Percentiles rank a stretch among this genome's conserved stretches.
These are phyloP conservation scores for Anastrepha ludens DNA, from an alignment of 1,140 invertebrate genomes.

Conservation along the genomic window DNA sequence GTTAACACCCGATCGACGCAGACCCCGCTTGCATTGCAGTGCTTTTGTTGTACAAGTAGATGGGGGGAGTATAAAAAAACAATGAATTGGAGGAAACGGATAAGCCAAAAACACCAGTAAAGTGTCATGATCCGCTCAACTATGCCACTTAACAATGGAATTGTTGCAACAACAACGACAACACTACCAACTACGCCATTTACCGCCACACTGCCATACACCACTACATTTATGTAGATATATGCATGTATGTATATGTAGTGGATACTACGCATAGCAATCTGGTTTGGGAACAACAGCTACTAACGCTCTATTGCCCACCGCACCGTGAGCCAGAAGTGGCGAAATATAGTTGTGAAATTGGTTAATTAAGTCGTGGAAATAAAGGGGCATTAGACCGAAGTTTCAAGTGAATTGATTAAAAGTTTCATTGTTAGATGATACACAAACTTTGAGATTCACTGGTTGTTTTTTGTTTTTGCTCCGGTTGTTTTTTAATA, in stretches of 20 bases:
- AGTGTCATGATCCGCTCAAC: constrained; percentile 47
- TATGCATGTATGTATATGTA: too few relatives aligned
- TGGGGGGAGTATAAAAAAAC: not conserved
- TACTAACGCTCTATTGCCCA: not conserved
- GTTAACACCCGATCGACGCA: not conserved
- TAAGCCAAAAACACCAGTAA: not conserved
- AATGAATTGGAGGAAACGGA: not conserved
- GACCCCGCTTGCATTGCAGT: not conserved
- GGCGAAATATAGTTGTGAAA: too few relatives aligned
- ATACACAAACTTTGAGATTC: too few relatives aligned
- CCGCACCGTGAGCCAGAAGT: too few relatives aligned
- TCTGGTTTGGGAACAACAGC: not conserved
- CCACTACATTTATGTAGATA: not conserved
- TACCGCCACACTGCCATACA: not conserved
- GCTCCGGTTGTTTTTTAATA: too few relatives aligned
- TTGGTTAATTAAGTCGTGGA: too few relatives aligned
- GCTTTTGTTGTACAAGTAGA: not conserved
- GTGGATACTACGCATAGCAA: not conserved
- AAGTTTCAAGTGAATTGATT: too few relatives aligned
- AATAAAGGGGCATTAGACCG: too few relatives aligned
- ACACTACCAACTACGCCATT: not conserved
- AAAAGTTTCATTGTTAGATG: too few relatives aligned
- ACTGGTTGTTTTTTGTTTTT: too few relatives aligned
- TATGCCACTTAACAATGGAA: constrained; percentile 38
- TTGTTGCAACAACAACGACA: not conserved